Percentiles rank a stretch among this genome's conserved stretches.
Conservation (phyloP, 2,797 vertebrate species). For the Microctenopoma lineatum region DNA sequence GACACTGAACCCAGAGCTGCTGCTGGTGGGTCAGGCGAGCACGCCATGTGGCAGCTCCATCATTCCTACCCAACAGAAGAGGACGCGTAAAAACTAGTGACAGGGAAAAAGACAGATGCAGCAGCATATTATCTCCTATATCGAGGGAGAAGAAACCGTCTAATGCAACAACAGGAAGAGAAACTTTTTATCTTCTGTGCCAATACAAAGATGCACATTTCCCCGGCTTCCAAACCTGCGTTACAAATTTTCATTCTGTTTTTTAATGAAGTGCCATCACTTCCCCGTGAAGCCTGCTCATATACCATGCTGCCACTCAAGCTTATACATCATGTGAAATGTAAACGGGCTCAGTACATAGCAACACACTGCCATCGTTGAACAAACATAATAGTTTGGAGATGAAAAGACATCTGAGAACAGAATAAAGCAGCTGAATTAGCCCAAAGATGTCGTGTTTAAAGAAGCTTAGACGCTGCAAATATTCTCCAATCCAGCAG, state of each 20-base stretch:
- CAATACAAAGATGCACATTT: neutral
- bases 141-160: too few species aligned
- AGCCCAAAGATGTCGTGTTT: slow-evolving; percentile 66
- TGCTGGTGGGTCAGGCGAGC: too few species aligned
- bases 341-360: slow-evolving; percentile 39
- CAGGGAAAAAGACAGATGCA: too few species aligned
- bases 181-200: neutral
- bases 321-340: slow-evolving; percentile 50
- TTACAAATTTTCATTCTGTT: slow-evolving; percentile 19
- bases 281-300: slow-evolving; percentile 10
- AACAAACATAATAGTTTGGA: slow-evolving; percentile 53
- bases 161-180: neutral
- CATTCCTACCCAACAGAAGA: too few species aligned
- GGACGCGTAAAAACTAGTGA: too few species aligned
- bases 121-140: too few species aligned
- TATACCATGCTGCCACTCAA: slow-evolving; percentile 46
- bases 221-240: slow-evolving; percentile 2
- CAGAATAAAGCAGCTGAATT: slow-evolving; percentile 47
- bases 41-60: too few species aligned
- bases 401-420: slow-evolving; percentile 53
- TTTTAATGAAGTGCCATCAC: slow-evolving; percentile 10
- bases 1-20: too few species aligned
- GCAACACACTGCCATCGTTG: slow-evolving; percentile 22
- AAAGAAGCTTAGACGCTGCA: slow-evolving; percentile 47
- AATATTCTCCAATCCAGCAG: slow-evolving; percentile 42